These are phyloP conservation scores for Ostrea denselamellosa DNA, from an alignment of 1,140 invertebrate genomes.

Conservation along the genomic window DNA sequence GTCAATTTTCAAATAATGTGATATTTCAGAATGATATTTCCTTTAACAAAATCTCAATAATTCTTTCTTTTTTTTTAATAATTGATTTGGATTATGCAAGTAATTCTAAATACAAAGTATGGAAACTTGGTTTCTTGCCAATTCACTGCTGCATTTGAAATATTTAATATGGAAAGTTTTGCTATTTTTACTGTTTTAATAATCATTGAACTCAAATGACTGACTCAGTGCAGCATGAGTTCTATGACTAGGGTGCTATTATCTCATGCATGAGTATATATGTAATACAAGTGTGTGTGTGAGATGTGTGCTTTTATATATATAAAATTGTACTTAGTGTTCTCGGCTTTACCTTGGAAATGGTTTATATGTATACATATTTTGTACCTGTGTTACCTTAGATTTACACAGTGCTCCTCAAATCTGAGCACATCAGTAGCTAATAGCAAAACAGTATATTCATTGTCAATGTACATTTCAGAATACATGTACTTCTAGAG, in stretches of 20 bases:
- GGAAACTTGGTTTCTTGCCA: neutral
- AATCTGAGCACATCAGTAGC: slow-evolving; percentile 9
- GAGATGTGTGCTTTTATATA: neutral
- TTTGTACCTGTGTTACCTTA: slow-evolving; percentile 7
- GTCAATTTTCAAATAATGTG: neutral
- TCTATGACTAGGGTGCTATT: slow-evolving; percentile 27
- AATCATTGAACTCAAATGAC: neutral
- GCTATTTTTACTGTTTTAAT: neutral
- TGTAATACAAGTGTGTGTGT: neutral
- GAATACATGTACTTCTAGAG: slow-evolving; percentile 1
- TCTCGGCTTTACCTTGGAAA: slow-evolving; percentile 5
- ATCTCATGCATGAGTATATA: slow-evolving; percentile 6
- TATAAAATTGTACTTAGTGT: slow-evolving; percentile 20
- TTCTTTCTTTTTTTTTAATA: neutral
- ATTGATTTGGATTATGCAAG: neutral
- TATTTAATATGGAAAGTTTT: slow-evolving; percentile 10
- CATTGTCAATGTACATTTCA: neutral
- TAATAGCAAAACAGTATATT: slow-evolving; percentile 1
- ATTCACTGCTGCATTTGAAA: neutral
- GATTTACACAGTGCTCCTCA: neutral
- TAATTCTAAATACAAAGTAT: neutral
- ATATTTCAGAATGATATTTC: slow-evolving; percentile 16
- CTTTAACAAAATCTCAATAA: neutral
- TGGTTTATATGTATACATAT: slow-evolving; percentile 14
- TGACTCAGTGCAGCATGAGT: neutral